Evolutionary conservation across 2,113 vertebrate species (phyloP).

Genomic region (Zapus hudsonius): DNA sequence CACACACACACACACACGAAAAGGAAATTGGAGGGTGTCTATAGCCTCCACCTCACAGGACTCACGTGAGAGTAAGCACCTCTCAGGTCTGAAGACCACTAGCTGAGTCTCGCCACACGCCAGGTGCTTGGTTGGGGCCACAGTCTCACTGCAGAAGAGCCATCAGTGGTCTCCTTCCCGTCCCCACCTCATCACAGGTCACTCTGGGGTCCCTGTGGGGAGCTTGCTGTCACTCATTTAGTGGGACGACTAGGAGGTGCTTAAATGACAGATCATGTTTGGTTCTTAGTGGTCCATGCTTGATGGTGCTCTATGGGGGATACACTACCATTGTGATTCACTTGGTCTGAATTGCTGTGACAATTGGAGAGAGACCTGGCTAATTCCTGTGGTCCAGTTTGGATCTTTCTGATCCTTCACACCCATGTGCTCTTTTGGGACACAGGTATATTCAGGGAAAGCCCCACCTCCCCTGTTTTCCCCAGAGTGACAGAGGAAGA

Average conservation of each 20-base stretch:
- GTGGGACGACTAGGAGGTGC: background rate
- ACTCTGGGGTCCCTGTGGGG: background rate
- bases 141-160: background rate
- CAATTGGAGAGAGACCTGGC: background rate
- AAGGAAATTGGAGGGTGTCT: background rate
- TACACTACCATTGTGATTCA: background rate
- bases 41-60: too few relatives aligned
- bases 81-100: background rate
- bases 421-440: too few relatives aligned
- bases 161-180: background rate
- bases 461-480: background rate
- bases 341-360: background rate
- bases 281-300: background rate
- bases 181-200: background rate
- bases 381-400: background rate
- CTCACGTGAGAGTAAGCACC: background rate
- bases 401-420: accelerated
- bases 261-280: background rate
- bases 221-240: background rate
- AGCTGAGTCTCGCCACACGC: background rate
- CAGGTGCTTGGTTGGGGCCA: accelerated
- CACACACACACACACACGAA: too few relatives aligned
- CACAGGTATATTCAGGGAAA: accelerated
- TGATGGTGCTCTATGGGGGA: background rate
- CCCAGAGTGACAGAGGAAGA: background rate